Conservation (phyloP, 1,140 invertebrate species). For the Formica exsecta region DNA sequence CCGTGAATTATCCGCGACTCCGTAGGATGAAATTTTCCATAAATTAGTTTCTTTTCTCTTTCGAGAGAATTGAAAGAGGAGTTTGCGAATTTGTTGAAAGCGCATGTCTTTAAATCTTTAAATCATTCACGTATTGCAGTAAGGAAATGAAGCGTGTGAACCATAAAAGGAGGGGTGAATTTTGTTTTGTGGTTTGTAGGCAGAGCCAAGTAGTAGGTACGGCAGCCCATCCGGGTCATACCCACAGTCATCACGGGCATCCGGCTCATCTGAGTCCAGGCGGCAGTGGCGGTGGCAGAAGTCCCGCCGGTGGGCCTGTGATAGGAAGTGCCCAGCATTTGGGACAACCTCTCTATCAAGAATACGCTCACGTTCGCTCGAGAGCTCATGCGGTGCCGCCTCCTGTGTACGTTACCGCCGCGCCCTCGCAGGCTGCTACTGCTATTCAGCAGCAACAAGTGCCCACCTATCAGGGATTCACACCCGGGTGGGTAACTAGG, state of each 20-base stretch:
- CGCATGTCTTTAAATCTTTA: constrained; percentile 45
- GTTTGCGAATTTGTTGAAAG: neutral
- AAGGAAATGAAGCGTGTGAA: constrained; percentile 66
- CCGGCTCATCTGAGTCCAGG: constrained; percentile 84
- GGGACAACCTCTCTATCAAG: constrained; percentile 85
- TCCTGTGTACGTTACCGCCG: constrained; percentile 85
- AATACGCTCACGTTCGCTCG: constrained; percentile 84
- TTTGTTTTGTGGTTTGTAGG: constrained; percentile 83
- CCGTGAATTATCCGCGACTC: neutral
- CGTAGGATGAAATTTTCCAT: neutral
- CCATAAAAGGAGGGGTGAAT: constrained; percentile 72
- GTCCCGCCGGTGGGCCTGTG: constrained; percentile 81
- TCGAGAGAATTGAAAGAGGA: neutral
- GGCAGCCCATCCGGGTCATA: constrained; percentile 83
- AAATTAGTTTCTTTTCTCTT: constrained; percentile 2
- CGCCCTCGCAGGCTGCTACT: constrained; percentile 83
- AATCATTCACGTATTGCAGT: constrained; percentile 49
- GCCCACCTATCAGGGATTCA: constrained; percentile 87
- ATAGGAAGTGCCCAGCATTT: constrained; percentile 84
- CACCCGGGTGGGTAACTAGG: constrained; percentile 87
- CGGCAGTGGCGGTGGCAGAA: constrained; percentile 82
- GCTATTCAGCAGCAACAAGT: constrained; percentile 85
- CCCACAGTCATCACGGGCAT: constrained; percentile 84
- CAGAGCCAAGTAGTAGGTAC: constrained; percentile 85
- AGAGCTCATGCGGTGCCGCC: constrained; percentile 84